Evolutionary conservation across 2,888 invertebrate species (phyloP).

Genomic region (Ichneumoninae sp.): DNA sequence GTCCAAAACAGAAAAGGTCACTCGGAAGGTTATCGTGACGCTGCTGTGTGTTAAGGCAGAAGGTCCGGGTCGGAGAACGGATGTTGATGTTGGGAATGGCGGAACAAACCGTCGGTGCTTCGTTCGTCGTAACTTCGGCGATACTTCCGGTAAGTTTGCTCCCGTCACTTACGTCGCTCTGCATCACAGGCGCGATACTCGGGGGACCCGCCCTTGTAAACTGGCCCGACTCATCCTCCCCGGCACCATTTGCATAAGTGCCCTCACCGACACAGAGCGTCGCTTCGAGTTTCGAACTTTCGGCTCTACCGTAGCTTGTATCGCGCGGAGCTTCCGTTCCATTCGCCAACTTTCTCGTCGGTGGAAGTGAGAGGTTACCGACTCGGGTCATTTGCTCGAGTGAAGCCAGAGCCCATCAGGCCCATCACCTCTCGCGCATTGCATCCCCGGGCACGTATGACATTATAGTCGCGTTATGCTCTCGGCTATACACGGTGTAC

Average conservation of each 20-base stretch:
- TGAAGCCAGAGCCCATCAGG: conserved; percentile 3
- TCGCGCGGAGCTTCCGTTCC: not conserved
- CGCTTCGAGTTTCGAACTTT: conserved; percentile 58
- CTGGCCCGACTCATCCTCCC: conserved; percentile 21
- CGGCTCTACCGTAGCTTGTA: not conserved
- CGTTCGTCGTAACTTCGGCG: conserved; percentile 51
- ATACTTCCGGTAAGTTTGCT: conserved; percentile 62
- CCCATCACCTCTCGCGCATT: conserved; percentile 5
- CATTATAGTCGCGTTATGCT: conserved; percentile 47
- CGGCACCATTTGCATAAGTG: conserved; percentile 61
- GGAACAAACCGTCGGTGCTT: not conserved
- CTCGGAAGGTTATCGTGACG: not conserved
- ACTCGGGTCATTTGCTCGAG: conserved; percentile 34
- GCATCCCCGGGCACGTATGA: conserved; percentile 33
- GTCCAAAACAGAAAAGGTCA: not conserved
- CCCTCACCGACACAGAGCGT: conserved; percentile 37
- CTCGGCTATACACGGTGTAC: conserved; percentile 8
- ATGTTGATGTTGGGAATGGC: not conserved
- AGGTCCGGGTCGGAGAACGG: not conserved
- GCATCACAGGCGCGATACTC: not conserved
- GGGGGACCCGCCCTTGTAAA: conserved; percentile 34
- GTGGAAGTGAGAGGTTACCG: conserved; percentile 23
- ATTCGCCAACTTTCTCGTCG: conserved; percentile 6
- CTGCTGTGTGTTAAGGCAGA: not conserved
- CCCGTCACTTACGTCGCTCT: conserved; percentile 48